A percentile compares a stretch with the other conserved stretches of the same genome.
phyloP scores from a whole-genome alignment of 2,888 invertebrate genomes.

The Drosophila conformis region DNA sequence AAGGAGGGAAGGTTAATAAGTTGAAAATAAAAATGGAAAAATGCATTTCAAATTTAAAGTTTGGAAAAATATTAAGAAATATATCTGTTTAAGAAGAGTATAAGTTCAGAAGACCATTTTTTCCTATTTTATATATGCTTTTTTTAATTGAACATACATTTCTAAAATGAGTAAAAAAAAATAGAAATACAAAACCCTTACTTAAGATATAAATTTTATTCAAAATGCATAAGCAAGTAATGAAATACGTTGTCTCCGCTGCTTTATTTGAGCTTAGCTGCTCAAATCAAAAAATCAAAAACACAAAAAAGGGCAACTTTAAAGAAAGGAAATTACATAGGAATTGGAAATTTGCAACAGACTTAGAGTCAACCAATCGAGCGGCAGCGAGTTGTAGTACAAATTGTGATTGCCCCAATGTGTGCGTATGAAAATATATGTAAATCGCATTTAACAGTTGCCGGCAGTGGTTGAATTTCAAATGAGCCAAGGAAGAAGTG shows the following conservation, averaged over 20 bases:
- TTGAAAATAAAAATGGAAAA: not conserved
- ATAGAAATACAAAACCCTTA: not conserved
- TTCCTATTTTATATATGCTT: not conserved
- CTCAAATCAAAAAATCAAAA: not conserved
- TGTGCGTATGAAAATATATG: slow-evolving; percentile 33
- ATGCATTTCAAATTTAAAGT: not conserved
- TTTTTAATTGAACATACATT: not conserved
- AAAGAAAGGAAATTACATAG: not conserved
- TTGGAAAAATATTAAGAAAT: not conserved
- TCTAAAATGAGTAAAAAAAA: not conserved
- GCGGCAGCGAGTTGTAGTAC: not conserved
- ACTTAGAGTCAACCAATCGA: not conserved
- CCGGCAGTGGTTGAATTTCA: slow-evolving; percentile 42
- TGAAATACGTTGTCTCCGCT: not conserved
- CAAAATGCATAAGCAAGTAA: not conserved
- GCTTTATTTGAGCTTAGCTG: not conserved
- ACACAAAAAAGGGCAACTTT: not conserved
- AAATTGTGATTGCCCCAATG: slow-evolving; percentile 1
- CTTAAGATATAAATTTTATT: not conserved
- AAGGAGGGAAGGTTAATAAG: too few relatives aligned
- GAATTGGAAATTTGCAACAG: slow-evolving; percentile 10
- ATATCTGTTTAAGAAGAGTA: not conserved
- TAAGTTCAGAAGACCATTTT: not conserved
- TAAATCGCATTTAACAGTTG: slow-evolving; percentile 20
- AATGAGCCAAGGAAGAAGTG: slow-evolving; percentile 34